Base-by-base conservation (phyloP, 1,140 invertebrate species). In the Hesperophylax magnus region DNA sequence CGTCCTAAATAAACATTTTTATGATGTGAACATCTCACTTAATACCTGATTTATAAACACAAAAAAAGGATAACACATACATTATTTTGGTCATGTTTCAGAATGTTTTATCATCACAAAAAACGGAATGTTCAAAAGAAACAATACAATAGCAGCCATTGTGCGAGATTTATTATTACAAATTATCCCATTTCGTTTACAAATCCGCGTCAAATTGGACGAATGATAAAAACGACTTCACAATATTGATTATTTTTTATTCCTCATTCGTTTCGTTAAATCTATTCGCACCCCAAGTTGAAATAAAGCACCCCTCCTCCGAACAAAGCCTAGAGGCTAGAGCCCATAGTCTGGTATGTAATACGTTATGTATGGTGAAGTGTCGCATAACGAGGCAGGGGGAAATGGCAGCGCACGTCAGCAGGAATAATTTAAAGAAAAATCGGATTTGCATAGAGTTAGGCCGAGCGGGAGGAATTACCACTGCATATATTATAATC, bases 401-500 rank as follows among this genome's bases (percentile, higher is more conserved):
- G 69, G 47, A 52, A 20, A 47, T 31, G 20, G 69, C 39, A 14
- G 69, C 39, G 27, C 52, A 52, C 69, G 69, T 72, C 69, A 72
- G 69, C 69, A 27, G 47, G 27, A 72, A 72, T 72, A n/a, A 72
- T 72, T 72, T 72, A 72, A 56, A 72, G 22, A 72, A 72, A 72
- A 72, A 34, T 31, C 3, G 17, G 63, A 65, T 65, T 65, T 65
- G 24, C 61, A 65, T 31, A 67, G 31, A 67, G 27, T 61, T 27
- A 24, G 17, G 27, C 63, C 11, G 24, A 58, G 63, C 27, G 63
- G 27, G 63, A 34, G 39, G 39, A 47, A 47, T 47, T 47, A 47
- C 39, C 14, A 11, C 39, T n/a, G n/a, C n/a, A n/a, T n/a, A n/a
- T n/a, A n/a, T n/a, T n/a, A 47, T 47, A 14, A 47, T 47, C 11